phyloP scores from a whole-genome alignment of 2,113 vertebrate genomes.

The Heterochromis multidens region DNA sequence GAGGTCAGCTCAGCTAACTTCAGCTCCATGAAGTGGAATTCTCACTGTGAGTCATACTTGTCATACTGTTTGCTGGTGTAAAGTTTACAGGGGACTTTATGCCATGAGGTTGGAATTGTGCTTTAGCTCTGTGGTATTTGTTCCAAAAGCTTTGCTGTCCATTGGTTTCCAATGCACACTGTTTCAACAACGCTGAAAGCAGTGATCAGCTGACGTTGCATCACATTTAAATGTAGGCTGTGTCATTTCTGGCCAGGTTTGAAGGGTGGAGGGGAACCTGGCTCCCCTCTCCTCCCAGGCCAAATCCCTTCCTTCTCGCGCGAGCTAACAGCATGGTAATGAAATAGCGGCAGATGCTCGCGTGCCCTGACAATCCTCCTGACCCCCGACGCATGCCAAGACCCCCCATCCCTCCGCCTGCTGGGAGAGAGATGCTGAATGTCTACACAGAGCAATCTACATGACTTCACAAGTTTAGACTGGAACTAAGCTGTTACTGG shows the following conservation, averaged over 20 bases:
- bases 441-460: background rate
- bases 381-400: conserved; percentile 77
- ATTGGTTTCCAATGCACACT: background rate
- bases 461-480: background rate
- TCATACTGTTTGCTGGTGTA: background rate
- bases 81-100: no score
- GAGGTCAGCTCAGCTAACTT: no score
- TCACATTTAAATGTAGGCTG: background rate
- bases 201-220: background rate
- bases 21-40: no score
- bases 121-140: no score
- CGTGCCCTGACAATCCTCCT: conserved; percentile 93
- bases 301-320: conserved; percentile 62
- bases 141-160: no score
- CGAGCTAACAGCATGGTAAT: conserved; percentile 89
- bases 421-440: background rate
- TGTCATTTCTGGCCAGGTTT: background rate
- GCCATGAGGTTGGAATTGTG: background rate
- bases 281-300: background rate
- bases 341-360: conserved; percentile 90
- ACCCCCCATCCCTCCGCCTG: conserved; percentile 29
- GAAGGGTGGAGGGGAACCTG: background rate
- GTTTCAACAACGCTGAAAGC: no score
- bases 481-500: background rate
- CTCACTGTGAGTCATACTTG: no score